Evolutionary conservation across 2,888 invertebrate genomes (phyloP), one percentile per base, ranked within the genome.

Genomic region (Sicus ferrugineus): DNA sequence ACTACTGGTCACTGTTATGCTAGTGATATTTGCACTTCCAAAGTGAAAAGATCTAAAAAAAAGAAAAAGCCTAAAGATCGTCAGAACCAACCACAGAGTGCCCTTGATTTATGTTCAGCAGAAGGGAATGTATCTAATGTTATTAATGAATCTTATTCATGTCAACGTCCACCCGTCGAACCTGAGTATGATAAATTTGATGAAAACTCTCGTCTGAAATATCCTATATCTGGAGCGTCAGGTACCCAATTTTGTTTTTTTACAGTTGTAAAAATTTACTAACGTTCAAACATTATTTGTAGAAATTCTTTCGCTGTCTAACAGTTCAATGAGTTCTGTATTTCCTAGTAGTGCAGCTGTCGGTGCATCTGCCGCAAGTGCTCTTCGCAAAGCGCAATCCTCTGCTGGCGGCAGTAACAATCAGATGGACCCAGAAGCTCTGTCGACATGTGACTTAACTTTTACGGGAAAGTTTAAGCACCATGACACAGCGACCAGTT

Each of bases 391-490:
- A 66, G 56, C 54, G 16, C 54, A 58, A 28, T 11, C 31, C 28
- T 21, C 42, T 59, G 34, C 38, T 14, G 31, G 56, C 4, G 34
- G 19, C 31, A 59, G 34, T n/a, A 67, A 23, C 48, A 62, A 38
- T 21, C 23, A 48, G 26, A 42, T 11, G 1, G 23, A 34, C 28
- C 26, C 75, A 62, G 46, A 70, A 38, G 2, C 59, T 42, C 61
- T 73, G 54, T 56, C 70, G 21, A 71, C 74, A 50, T 74, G 74
- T 19, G 83, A 84, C 70, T 78, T 85, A 68, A 81, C 84, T 14
- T 85, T 85, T 75, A 77, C 81, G 3, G 85, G 85, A 0, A 80
- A 83, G 74, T 85, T 85, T 71, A 81, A 81, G 46, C 76, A 79
- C 46, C 74, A 63, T 14, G 77, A 74, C 67, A 63, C 38, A 38